Conservation (phyloP, 2,888 invertebrate genomes). For the Catotricha subobsoleta region DNA sequence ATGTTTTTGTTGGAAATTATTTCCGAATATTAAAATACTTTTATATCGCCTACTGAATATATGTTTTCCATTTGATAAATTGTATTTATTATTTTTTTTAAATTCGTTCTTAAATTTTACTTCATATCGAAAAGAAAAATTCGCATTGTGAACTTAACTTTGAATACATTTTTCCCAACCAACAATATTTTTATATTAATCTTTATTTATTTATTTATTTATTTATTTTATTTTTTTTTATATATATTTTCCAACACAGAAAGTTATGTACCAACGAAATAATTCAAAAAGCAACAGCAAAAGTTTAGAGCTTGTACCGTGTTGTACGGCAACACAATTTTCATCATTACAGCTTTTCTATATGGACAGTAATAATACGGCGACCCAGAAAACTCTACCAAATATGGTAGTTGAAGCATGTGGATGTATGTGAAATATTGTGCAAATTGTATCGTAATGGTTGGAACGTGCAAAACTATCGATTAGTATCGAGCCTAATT, state of each 20-base stretch:
- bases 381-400: conserved; percentile 60
- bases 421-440: conserved; percentile 63
- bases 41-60: too few relatives aligned
- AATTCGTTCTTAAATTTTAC: too few relatives aligned
- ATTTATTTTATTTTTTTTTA: not conserved
- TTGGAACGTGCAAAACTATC: too few relatives aligned
- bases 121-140: too few relatives aligned
- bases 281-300: conserved; percentile 24
- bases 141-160: too few relatives aligned
- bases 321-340: conserved; percentile 72
- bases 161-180: too few relatives aligned
- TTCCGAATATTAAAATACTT: too few relatives aligned
- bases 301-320: conserved; percentile 53
- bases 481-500: too few relatives aligned
- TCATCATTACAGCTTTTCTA: conserved; percentile 63
- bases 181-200: not conserved
- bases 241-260: not conserved
- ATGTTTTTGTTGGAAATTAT: too few relatives aligned
- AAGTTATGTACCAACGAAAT: not conserved
- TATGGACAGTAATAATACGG: conserved; percentile 58
- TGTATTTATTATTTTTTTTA: too few relatives aligned
- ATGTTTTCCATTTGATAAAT: too few relatives aligned
- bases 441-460: too few relatives aligned
- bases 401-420: conserved; percentile 87
- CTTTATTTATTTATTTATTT: not conserved